These are phyloP conservation scores for Pemphredon lugubris DNA, from an alignment of 2,888 invertebrate genomes.

Conservation along the genomic window DNA sequence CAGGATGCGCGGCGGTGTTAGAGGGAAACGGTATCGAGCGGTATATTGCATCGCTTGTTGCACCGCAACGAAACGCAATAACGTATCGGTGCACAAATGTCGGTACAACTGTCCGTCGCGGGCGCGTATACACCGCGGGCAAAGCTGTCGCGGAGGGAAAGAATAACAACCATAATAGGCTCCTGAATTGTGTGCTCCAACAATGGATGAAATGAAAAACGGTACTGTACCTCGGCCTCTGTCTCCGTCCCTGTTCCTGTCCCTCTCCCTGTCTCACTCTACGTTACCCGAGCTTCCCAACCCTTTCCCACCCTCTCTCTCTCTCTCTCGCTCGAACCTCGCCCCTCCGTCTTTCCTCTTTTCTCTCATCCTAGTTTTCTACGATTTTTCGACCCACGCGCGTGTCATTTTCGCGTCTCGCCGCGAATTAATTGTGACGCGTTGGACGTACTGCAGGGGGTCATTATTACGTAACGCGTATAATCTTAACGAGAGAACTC, in stretches of 20 bases:
- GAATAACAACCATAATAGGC: conserved; percentile 71
- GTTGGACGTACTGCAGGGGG: background rate
- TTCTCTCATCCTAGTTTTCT: background rate
- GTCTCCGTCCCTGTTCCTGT: background rate
- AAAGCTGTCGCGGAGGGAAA: conserved; percentile 61
- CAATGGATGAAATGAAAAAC: conserved; percentile 69
- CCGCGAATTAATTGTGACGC: conserved; percentile 17
- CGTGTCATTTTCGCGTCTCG: background rate
- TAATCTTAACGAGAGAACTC: background rate
- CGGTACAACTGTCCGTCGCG: conserved; percentile 56
- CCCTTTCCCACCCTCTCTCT: no score
- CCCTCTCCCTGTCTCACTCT: background rate
- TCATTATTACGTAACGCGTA: conserved; percentile 3
- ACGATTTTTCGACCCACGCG: background rate
- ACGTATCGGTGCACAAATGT: conserved; percentile 66
- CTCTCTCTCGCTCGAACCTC: no score
- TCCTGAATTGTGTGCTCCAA: conserved; percentile 61
- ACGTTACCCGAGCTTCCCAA: no score
- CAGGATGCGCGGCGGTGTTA: conserved; percentile 21
- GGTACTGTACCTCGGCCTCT: conserved; percentile 20
- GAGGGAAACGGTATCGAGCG: conserved; percentile 46
- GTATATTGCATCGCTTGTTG: conserved; percentile 66
- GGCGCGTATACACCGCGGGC: conserved; percentile 57
- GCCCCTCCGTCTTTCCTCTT: background rate
- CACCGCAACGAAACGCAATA: conserved; percentile 65